These are phyloP conservation scores for Nephrotoma guestfalica DNA, from an alignment of 2,888 invertebrate genomes.

Conservation along the genomic window DNA sequence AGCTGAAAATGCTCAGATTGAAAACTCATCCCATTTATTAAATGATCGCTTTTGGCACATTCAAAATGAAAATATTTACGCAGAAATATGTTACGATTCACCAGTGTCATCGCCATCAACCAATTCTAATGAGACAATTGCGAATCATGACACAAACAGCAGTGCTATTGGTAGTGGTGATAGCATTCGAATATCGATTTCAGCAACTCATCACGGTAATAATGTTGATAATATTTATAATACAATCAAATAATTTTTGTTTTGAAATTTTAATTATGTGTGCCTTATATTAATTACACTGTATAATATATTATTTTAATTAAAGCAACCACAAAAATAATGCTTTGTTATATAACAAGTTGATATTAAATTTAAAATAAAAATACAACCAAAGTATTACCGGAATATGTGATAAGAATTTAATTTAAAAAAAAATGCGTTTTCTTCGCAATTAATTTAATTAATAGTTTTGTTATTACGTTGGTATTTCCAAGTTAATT, in stretches of 20 bases:
- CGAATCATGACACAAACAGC: constrained; percentile 20
- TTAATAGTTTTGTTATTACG: not conserved
- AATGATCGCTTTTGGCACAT: constrained; percentile 17
- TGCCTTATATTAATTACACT: not conserved
- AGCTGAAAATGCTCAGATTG: not conserved
- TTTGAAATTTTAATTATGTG: not conserved
- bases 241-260: constrained; percentile 27
- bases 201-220: constrained; percentile 8
- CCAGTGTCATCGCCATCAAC: constrained; percentile 13
- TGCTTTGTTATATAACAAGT: not conserved
- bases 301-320: not conserved
- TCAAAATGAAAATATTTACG: constrained; percentile 47
- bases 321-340: not conserved
- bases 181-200: not conserved
- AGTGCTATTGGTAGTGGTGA: not conserved
- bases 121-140: not conserved
- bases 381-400: constrained; percentile 9
- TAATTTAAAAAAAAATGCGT: not conserved
- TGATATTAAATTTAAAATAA: not conserved
- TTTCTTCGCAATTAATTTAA: not conserved
- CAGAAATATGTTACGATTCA: constrained; percentile 42
- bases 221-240: constrained; percentile 30
- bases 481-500: no score
- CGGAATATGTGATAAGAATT: constrained; percentile 4
- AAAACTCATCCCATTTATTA: constrained; percentile 11